Percentiles rank a stretch among this genome's conserved stretches.
Conservation (phyloP, 2,888 invertebrate genomes). For the Orthonychiurus folsomi region DNA sequence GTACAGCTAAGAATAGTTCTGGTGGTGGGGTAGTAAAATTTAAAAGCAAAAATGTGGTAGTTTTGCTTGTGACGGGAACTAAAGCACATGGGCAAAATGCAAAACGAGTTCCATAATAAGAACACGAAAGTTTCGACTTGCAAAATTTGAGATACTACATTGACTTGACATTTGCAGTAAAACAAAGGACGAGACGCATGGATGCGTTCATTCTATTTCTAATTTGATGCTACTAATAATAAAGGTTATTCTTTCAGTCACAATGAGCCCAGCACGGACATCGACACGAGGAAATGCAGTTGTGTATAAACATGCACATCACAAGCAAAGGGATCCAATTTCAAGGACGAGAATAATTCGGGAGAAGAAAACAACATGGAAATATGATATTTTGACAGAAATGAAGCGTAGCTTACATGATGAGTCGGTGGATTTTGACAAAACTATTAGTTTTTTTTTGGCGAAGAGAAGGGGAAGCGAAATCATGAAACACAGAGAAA, state of each 20-base stretch:
- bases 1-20: no score
- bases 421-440: slow-evolving; percentile 39
- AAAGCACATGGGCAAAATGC: no score
- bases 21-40: no score
- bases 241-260: neutral
- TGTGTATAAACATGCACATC: neutral
- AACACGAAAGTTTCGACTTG: no score
- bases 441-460: slow-evolving; percentile 27
- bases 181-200: no score
- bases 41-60: no score
- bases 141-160: no score
- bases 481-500: slow-evolving; percentile 9
- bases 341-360: no score
- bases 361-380: neutral
- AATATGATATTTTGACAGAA: neutral
- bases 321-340: neutral
- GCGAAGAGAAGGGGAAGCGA: slow-evolving; percentile 13
- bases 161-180: no score
- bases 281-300: neutral
- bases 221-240: neutral
- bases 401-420: slow-evolving; percentile 36
- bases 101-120: no score
- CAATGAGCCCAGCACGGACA: neutral
- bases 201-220: neutral
- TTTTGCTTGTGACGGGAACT: no score